Percentiles rank a stretch among this genome's conserved stretches.
Conservation (phyloP, 2,888 invertebrate species). For the Drosophila phalerata region DNA sequence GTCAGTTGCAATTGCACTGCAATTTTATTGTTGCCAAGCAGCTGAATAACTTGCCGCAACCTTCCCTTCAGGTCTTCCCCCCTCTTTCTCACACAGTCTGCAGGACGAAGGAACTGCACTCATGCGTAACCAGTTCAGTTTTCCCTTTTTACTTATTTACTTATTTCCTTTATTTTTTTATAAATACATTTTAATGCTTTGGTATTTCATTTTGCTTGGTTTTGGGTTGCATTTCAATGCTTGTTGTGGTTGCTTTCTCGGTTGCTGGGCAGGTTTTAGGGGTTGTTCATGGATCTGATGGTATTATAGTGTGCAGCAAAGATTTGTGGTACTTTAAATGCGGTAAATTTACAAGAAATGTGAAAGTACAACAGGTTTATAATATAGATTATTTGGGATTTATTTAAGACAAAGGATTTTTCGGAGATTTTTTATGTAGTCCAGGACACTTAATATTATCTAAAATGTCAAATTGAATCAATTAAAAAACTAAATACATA, state of each 20-base stretch:
- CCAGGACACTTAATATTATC: too few species aligned
- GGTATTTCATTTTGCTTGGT: constrained; percentile 46
- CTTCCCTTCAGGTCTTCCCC: constrained; percentile 5
- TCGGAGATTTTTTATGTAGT: neutral
- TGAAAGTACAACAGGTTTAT: constrained; percentile 11
- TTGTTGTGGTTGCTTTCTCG: constrained; percentile 36
- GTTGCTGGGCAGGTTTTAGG: constrained; percentile 40
- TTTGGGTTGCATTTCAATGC: constrained; percentile 57
- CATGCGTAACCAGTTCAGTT: constrained; percentile 41
- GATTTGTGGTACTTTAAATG: constrained; percentile 17
- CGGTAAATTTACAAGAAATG: constrained; percentile 5
- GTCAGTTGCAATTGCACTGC: constrained; percentile 49
- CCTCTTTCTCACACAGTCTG: neutral
- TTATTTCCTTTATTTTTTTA: constrained; percentile 12
- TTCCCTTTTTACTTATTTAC: constrained; percentile 13
- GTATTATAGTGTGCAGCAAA: constrained; percentile 15
- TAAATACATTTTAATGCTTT: constrained; percentile 27
- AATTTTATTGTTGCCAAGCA: constrained; percentile 50
- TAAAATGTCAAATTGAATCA: too few species aligned
- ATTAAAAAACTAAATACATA: neutral
- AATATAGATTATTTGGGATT: neutral
- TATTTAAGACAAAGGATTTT: neutral
- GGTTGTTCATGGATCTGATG: constrained; percentile 37
- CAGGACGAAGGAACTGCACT: constrained; percentile 41
- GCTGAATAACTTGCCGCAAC: constrained; percentile 23